A percentile compares a stretch with the other conserved stretches of the same genome.
Conservation (phyloP, 2,113 vertebrate species). For the Pteronura brasiliensis region DNA sequence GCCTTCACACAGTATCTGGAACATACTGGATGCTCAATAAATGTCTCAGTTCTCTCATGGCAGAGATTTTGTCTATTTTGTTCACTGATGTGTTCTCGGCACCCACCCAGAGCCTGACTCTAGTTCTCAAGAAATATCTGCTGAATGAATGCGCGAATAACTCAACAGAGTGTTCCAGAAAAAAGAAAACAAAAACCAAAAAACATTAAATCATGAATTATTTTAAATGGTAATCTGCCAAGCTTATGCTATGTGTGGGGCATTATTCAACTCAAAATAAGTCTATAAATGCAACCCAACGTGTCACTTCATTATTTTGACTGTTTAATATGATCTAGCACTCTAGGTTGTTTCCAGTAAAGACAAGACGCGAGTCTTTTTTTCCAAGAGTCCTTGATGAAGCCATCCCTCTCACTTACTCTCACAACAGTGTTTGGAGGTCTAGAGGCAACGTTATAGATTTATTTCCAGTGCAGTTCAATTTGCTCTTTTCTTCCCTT, state of each 20-base stretch:
- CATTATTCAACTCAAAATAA: not conserved
- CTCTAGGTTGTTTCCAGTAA: not conserved
- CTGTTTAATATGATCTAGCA: not conserved
- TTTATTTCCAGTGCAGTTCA: not conserved
- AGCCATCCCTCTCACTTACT: not conserved
- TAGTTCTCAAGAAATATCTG: not conserved
- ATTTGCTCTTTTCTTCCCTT: not conserved
- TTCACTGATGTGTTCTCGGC: not conserved
- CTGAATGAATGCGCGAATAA: not conserved
- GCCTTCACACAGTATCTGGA: not conserved
- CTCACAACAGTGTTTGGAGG: not conserved
- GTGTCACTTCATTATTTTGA: not conserved
- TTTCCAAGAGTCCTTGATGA: not conserved
- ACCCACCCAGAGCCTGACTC: not conserved
- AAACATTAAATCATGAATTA: not conserved
- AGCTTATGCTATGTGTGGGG: not conserved
- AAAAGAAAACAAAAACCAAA: too few species aligned
- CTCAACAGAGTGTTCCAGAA: not conserved
- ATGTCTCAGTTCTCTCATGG: not conserved
- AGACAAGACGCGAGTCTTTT: not conserved
- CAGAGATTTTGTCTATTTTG: not conserved
- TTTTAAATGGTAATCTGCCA: not conserved
- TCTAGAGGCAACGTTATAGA: not conserved
- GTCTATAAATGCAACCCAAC: not conserved
- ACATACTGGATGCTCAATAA: not conserved